Base-by-base conservation (phyloP, 2,113 vertebrate species). In the Ptilonorhynchus violaceus region DNA sequence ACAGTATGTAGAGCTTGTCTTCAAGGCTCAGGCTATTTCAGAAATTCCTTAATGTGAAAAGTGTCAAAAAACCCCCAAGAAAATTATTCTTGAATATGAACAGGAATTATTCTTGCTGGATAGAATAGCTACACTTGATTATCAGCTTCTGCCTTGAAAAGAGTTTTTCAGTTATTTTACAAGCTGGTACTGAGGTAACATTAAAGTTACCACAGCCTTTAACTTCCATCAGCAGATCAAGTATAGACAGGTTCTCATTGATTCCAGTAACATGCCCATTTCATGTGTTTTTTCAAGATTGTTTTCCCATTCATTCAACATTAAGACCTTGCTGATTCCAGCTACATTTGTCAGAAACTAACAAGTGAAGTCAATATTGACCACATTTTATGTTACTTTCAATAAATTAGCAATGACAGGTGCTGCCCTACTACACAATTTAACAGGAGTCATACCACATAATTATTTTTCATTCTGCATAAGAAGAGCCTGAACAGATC, bases 391-490 rank as follows among this genome's bases (percentile, higher is more conserved):
- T 10, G 12, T 66, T 67, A 42, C 23, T 69, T 91, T 53, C 58
- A 85, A 72, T 37, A 77, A 88, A 90, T 79, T 39, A 79, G 47
- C 47, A 87, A 62, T 41, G 63, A 73, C 22, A 55, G 24, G 20
- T 52, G 15, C 53, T 83, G 60, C 8, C 85, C 53, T 42, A 60
- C 49, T 83, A 37, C 9, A 27, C 41, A 91, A 91, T 78, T 24
- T 86, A 92, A 88, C 4, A 77, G 59, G 35, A 89, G 14, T 74
- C 46, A 56, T 16, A 84, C 3, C 15, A 89, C 76, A 42, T 31
- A 87, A 76, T 86, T 85, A 46, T 86, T 94, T 93, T 83, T 86
- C 63, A 83, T 42, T 83, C 46, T 88, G 49, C 46, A 15, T 25
- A 90, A 68, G 30, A 56, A 35, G 7, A 89, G 27, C 20, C 64